A percentile compares a stretch with the other conserved stretches of the same genome.
These are phyloP conservation scores for Baryphthengus martii DNA, from an alignment of 2,113 vertebrate species.

Conservation along the genomic window DNA sequence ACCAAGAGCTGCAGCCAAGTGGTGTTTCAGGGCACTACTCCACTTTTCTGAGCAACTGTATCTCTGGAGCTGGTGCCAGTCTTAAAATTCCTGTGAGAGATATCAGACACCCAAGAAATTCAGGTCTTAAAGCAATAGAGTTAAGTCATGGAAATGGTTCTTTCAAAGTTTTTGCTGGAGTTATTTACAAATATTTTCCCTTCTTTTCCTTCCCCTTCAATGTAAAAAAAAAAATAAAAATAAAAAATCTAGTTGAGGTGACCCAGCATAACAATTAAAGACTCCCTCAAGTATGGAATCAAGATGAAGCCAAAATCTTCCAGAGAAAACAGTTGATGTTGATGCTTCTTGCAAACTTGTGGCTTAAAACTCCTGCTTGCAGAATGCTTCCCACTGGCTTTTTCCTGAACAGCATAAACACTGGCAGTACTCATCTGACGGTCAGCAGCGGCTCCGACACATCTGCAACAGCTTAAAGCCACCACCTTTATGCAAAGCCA, in stretches of 20 bases:
- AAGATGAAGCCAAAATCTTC: background rate
- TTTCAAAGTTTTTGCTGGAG: background rate
- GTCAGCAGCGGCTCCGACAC: background rate
- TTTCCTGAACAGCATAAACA: conserved; percentile 17
- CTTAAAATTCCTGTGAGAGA: background rate
- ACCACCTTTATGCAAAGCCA: background rate
- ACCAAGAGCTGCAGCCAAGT: background rate
- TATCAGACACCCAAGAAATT: conserved; percentile 17
- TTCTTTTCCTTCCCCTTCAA: background rate
- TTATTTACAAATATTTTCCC: background rate
- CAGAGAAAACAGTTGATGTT: background rate
- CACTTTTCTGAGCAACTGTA: background rate
- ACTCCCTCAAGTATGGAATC: background rate
- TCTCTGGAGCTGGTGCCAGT: background rate
- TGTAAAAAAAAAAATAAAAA: background rate
- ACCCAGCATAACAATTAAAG: background rate
- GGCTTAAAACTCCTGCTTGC: background rate
- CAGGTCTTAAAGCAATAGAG: conserved; percentile 9
- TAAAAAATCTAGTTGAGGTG: background rate
- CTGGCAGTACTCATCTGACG: background rate
- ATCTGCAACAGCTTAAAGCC: background rate
- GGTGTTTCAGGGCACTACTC: background rate
- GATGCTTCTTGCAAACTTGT: background rate
- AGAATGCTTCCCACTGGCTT: background rate
- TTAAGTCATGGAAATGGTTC: background rate